Conservation (phyloP, 2,797 vertebrate genomes). For the Podarcis lilfordi region DNA sequence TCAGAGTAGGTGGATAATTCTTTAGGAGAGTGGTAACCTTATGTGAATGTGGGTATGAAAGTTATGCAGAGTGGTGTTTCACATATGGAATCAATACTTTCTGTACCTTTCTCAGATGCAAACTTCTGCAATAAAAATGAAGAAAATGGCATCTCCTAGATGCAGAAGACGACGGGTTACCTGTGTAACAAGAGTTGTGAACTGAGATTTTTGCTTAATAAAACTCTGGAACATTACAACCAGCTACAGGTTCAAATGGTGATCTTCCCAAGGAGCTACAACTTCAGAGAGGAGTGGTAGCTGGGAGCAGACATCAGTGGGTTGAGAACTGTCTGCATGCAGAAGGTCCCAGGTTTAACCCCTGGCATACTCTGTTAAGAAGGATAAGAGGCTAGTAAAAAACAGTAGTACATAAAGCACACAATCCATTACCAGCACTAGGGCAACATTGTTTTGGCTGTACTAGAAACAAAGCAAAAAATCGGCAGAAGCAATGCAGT, state of each 20-base stretch:
- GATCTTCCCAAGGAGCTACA: neutral
- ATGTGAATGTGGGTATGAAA: neutral
- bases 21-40: neutral
- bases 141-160: neutral
- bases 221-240: neutral
- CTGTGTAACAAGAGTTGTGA: neutral
- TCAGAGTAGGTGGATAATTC: neutral
- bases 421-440: too few species aligned
- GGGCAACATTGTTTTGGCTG: too few species aligned
- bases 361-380: neutral
- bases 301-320: neutral
- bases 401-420: neutral
- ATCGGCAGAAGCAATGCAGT: too few species aligned
- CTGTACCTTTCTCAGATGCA: accelerated
- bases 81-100: neutral
- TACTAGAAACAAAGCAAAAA: too few species aligned
- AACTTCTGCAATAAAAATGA: accelerated
- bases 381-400: neutral
- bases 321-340: too few species aligned
- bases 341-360: neutral
- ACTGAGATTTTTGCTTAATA: neutral
- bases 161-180: neutral
- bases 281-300: too few species aligned
- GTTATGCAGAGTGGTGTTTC: neutral
- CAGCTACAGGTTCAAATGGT: accelerated